Evolutionary conservation across 2,888 invertebrate species (phyloP), one percentile per base, ranked within the genome.

Genomic region (Epinotia nisella): DNA sequence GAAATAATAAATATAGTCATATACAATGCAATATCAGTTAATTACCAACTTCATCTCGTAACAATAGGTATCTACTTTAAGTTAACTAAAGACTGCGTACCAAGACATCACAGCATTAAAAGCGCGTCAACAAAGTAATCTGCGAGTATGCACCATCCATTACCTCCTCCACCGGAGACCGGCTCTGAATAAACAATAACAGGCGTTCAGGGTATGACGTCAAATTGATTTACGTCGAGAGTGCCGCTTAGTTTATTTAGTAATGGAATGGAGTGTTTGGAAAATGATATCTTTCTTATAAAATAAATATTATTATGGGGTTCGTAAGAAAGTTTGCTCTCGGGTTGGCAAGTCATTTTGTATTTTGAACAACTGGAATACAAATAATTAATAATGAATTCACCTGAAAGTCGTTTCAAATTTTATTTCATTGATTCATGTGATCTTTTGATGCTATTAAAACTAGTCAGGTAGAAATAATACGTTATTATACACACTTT

Each of bases 101-200:
- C 21, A n/a, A 24, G 62, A n/a, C 17, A 35, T 35, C 35, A 51
- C 64, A n/a, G n/a, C n/a, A 64, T 49, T 64, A 64, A 11, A 51
- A 11, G 10, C 49, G 24, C 24, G 4, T 49, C n/a, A 24, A n/a
- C 49, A 64, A 51, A 64, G 29, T 29, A 51, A 51, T 49, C 64
- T 24, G n/a, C 49, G 64, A 49, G 51, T 64, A 17, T 51, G 49
- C 29, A 51, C 29, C 51, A 64, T 64, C 64, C 51, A 64, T 64
- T 64, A 64, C 64, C 64, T 49, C 64, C 29, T 64, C 29, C 51
- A 13, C 49, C n/a, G 51, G 64, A 51, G 29, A 17, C 24, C 64
- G 62, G 45, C 64, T 49, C 24, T 64, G 64, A 64, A 51, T 51
- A 64, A 64, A 64, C 49, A 64, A 64, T 45, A 62, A 51, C 64